A percentile compares a stretch with the other conserved stretches of the same genome.
These are phyloP conservation scores for Drosophila sechellia DNA, from an alignment of 1,140 invertebrate species.

Conservation along the genomic window DNA sequence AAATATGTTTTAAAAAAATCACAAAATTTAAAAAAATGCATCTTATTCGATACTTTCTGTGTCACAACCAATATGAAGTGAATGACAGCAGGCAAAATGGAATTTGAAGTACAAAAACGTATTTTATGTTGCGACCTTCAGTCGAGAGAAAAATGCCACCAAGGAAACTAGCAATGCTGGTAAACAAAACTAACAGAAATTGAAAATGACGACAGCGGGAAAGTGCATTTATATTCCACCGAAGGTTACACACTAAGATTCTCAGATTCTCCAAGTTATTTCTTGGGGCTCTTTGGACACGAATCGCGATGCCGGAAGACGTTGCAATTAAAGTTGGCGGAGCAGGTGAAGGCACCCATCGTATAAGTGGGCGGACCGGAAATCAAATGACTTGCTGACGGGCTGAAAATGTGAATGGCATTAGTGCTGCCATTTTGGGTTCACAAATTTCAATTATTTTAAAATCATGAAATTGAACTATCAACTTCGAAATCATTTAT, in stretches of 20 bases:
- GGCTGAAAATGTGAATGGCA: background rate
- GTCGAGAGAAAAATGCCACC: background rate
- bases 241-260: background rate
- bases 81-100: background rate
- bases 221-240: background rate
- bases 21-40: too few species aligned
- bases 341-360: background rate
- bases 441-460: too few species aligned
- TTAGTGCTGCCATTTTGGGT: background rate
- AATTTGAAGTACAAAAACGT: background rate
- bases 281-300: background rate
- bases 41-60: background rate
- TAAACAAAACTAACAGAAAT: background rate
- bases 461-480: too few species aligned
- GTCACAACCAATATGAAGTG: background rate
- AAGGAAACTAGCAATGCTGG: slow-evolving; percentile 6
- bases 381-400: slow-evolving; percentile 14
- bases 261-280: background rate
- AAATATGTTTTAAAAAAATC: too few species aligned
- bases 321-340: slow-evolving; percentile 47
- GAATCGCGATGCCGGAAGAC: slow-evolving; percentile 24
- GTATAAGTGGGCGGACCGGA: slow-evolving; percentile 30
- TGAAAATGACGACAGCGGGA: background rate
- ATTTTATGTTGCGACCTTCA: background rate
- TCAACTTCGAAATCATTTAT: too few species aligned